Conservation (phyloP, 2,888 invertebrate genomes). For the Nebria salina region DNA sequence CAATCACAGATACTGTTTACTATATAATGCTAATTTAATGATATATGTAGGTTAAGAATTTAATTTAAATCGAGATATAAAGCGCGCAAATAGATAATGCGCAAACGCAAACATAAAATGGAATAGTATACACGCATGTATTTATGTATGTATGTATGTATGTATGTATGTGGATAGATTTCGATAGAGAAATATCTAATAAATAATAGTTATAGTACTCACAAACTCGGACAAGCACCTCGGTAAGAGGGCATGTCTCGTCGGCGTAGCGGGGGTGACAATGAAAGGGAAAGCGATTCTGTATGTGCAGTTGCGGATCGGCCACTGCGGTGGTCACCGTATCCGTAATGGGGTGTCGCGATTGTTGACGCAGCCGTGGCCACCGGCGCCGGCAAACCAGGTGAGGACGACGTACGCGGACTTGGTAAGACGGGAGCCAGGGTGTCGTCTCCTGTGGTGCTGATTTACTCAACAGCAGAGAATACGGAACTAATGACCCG, state of each 20-base stretch:
- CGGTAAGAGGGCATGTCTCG: conserved; percentile 54
- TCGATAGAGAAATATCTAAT: too few relatives aligned
- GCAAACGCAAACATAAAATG: neutral
- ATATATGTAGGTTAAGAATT: too few relatives aligned
- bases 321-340: conserved; percentile 15
- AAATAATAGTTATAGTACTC: conserved; percentile 8
- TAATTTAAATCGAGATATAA: neutral
- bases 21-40: too few relatives aligned
- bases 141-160: too few relatives aligned
- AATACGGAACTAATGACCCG: conserved; percentile 36
- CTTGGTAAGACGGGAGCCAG: conserved; percentile 61
- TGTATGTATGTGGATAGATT: too few relatives aligned
- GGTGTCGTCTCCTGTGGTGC: conserved; percentile 55
- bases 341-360: conserved; percentile 17
- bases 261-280: conserved; percentile 56
- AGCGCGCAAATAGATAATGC: neutral
- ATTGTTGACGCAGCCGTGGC: conserved; percentile 14
- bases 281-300: conserved; percentile 55
- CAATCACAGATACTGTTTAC: neutral
- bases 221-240: conserved; percentile 43
- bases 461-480: conserved; percentile 36
- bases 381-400: conserved; percentile 28
- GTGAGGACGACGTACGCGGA: conserved; percentile 41
- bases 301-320: conserved; percentile 32
- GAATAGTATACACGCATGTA: neutral